Conservation (phyloP, 2,888 invertebrate genomes). For the Theodoxus fluviatilis region DNA sequence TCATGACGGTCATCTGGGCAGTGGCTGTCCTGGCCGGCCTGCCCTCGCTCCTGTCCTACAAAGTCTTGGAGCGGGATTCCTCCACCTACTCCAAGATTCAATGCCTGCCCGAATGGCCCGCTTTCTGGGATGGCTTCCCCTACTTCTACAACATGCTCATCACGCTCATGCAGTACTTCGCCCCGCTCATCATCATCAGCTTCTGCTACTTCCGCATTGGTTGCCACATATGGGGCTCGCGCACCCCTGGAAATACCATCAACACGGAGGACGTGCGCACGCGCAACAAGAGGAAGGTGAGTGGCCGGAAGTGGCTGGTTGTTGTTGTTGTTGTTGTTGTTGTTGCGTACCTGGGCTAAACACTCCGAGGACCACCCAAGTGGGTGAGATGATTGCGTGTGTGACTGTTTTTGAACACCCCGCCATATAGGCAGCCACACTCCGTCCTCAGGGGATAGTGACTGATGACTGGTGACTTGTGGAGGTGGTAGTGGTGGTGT, state of each 20-base stretch:
- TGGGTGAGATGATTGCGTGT: too few relatives aligned
- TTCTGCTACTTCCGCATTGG: constrained; percentile 85
- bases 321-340: too few relatives aligned
- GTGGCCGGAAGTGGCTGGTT: too few relatives aligned
- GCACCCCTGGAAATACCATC: constrained; percentile 81
- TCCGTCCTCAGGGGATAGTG: too few relatives aligned
- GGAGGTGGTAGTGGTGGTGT: background rate
- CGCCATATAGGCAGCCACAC: too few relatives aligned
- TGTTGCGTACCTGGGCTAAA: too few relatives aligned
- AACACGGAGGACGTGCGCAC: constrained; percentile 81
- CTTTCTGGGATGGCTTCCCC: constrained; percentile 43
- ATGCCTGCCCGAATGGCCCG: constrained; percentile 17
- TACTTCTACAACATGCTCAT: constrained; percentile 62
- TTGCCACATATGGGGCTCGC: constrained; percentile 79
- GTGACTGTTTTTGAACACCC: too few relatives aligned
- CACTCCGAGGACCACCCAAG: too few relatives aligned
- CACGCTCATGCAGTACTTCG: constrained; percentile 73
- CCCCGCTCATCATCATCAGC: constrained; percentile 82
- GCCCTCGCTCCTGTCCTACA: constrained; percentile 71
- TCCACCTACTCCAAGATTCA: constrained; percentile 13
- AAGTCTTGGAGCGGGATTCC: constrained; percentile 36
- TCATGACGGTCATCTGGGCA: constrained; percentile 80
- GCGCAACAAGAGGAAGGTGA: constrained; percentile 83
- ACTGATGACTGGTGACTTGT: background rate
- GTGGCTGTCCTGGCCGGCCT: constrained; percentile 70